These are phyloP conservation scores for Gorilla gorilla DNA, from an alignment of 2,113 vertebrate species.

Conservation along the genomic window DNA sequence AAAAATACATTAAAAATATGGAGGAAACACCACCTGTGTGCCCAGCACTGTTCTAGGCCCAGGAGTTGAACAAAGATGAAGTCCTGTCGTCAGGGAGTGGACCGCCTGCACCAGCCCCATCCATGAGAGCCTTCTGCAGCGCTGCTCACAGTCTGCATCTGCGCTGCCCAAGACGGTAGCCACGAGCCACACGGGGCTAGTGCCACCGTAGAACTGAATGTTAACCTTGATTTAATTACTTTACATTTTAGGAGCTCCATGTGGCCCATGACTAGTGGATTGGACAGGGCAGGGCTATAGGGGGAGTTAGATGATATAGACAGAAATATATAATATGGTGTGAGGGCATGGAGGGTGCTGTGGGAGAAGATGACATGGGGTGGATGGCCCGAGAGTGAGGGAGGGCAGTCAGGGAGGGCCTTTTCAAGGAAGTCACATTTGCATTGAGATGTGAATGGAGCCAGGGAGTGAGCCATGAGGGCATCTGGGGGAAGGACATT, in stretches of 20 bases:
- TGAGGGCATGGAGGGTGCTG: accelerated
- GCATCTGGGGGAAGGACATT: neutral
- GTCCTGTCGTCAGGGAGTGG: neutral
- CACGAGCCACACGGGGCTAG: accelerated
- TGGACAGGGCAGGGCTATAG: accelerated
- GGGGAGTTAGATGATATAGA: accelerated
- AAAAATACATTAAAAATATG: neutral
- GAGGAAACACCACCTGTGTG: neutral
- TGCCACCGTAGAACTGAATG: accelerated
- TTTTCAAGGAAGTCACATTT: neutral
- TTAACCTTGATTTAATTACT: neutral
- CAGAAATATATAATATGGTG: accelerated
- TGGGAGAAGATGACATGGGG: accelerated
- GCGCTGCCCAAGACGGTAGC: accelerated
- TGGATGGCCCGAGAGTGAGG: accelerated
- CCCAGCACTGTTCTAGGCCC: neutral
- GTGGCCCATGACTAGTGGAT: accelerated
- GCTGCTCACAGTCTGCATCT: accelerated
- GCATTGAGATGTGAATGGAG: neutral
- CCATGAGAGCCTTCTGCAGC: neutral
- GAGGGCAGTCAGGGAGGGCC: neutral
- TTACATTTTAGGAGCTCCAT: neutral
- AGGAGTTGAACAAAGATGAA: neutral
- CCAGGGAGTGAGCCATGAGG: accelerated
- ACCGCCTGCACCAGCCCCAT: accelerated